These are phyloP conservation scores for Heliconius nattereri DNA, from an alignment of 1,140 invertebrate genomes.

Conservation along the genomic window DNA sequence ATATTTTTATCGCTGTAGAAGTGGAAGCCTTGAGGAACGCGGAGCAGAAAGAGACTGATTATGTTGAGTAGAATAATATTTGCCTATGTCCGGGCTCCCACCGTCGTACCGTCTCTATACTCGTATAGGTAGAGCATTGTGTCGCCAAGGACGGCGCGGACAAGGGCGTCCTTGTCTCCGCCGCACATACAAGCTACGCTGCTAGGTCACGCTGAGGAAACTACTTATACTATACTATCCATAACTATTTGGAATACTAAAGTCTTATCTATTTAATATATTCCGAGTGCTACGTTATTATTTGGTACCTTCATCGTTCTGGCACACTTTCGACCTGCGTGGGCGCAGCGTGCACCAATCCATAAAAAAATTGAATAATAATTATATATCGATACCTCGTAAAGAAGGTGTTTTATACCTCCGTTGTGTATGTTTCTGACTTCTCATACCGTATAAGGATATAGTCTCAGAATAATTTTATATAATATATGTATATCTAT, in stretches of 20 bases:
- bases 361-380: neutral
- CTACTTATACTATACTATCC: no score
- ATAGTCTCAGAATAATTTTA: neutral
- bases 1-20: neutral
- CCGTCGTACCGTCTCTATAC: neutral
- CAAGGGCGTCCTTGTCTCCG: slow-evolving; percentile 5
- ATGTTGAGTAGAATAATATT: neutral
- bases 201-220: no score
- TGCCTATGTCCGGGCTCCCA: neutral
- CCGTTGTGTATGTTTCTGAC: neutral
- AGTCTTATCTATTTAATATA: neutral
- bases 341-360: slow-evolving; percentile 12
- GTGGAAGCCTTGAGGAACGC: neutral
- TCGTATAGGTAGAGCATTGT: neutral
- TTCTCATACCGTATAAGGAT: slow-evolving; percentile 1
- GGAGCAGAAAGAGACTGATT: neutral
- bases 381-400: neutral
- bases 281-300: neutral
- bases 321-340: slow-evolving; percentile 23
- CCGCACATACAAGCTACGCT: neutral
- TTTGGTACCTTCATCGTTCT: neutral
- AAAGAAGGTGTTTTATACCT: slow-evolving; percentile 1
- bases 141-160: neutral
- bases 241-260: neutral
- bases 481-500: neutral